Evolutionary conservation across 37 sponge, comb jelly and placozoan genomes (phyloP).

Genomic region (Halisarca cf. caerulea): DNA sequence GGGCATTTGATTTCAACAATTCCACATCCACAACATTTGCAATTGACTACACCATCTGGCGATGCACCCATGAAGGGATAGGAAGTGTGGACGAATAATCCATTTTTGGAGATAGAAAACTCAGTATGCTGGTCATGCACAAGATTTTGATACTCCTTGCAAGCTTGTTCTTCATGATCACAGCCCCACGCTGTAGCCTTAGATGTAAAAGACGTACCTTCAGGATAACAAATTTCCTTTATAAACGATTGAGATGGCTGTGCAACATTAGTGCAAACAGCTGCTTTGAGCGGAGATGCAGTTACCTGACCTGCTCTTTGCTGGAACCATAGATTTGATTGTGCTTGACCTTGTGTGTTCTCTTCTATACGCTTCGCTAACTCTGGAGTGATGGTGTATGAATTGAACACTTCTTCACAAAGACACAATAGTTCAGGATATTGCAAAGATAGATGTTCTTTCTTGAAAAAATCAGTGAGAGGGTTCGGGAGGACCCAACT

Average conservation of each 20-base stretch:
- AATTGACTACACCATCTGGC: constrained; percentile 1
- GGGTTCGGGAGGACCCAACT: constrained; percentile 33
- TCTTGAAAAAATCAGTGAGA: constrained; percentile 33
- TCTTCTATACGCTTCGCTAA: constrained; percentile 23
- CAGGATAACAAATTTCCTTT: constrained; percentile 51
- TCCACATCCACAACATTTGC: constrained; percentile 1
- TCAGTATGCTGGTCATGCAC: background rate
- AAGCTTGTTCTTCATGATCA: constrained; percentile 47
- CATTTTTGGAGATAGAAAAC: constrained; percentile 19
- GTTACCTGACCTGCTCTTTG: constrained; percentile 63
- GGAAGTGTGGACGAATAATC: background rate
- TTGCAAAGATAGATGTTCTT: constrained; percentile 16
- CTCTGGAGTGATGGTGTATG: constrained; percentile 24
- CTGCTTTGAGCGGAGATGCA: constrained; percentile 54
- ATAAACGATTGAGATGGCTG: constrained; percentile 53
- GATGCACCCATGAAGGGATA: constrained; percentile 14
- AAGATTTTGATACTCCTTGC: constrained; percentile 4
- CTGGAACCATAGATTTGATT: constrained; percentile 48
- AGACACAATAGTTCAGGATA: constrained; percentile 30
- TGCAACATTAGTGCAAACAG: constrained; percentile 22
- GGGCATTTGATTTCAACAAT: constrained; percentile 12
- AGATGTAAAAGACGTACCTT: constrained; percentile 20
- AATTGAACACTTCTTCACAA: constrained; percentile 23
- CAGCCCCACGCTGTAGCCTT: constrained; percentile 56
- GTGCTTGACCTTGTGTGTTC: constrained; percentile 36